Evolutionary conservation across 2,888 invertebrate species (phyloP).

Genomic region (Agrotis segetum): DNA sequence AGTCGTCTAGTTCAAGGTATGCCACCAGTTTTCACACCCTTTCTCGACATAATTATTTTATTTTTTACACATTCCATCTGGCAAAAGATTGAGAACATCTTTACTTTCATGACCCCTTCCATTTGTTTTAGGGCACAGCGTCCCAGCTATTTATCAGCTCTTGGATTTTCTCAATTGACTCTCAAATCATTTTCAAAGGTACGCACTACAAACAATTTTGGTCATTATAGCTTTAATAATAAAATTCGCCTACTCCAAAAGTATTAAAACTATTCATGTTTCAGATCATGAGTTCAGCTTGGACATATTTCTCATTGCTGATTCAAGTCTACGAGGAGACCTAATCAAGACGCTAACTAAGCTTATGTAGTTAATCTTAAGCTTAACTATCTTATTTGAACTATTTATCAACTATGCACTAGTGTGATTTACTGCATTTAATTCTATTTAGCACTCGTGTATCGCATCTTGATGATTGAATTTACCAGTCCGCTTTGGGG

Average conservation of each 20-base stretch:
- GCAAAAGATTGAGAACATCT: too few relatives aligned
- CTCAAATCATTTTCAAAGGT: slow-evolving; percentile 65
- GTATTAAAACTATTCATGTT: slow-evolving; percentile 7
- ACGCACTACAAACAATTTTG: not conserved
- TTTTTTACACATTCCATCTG: too few relatives aligned
- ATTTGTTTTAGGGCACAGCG: slow-evolving; percentile 58
- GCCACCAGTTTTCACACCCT: too few relatives aligned
- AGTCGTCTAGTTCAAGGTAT: too few relatives aligned
- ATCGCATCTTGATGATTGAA: too few relatives aligned
- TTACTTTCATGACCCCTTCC: too few relatives aligned
- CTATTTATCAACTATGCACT: slow-evolving; percentile 8
- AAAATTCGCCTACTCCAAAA: too few relatives aligned
- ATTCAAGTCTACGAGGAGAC: slow-evolving; percentile 60
- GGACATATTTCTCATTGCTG: slow-evolving; percentile 65
- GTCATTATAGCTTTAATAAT: not conserved
- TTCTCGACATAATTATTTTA: too few relatives aligned
- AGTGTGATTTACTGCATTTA: slow-evolving; percentile 1
- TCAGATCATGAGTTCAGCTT: slow-evolving; percentile 67
- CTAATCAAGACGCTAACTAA: not conserved
- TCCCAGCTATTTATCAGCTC: slow-evolving; percentile 59
- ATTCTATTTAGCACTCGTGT: not conserved
- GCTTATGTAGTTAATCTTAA: too few relatives aligned
- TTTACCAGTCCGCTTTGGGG: too few relatives aligned
- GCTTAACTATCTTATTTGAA: too few relatives aligned
- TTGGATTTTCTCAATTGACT: slow-evolving; percentile 65